Conservation (phyloP, 2,888 invertebrate species). For the Drosophila bunnanda region DNA sequence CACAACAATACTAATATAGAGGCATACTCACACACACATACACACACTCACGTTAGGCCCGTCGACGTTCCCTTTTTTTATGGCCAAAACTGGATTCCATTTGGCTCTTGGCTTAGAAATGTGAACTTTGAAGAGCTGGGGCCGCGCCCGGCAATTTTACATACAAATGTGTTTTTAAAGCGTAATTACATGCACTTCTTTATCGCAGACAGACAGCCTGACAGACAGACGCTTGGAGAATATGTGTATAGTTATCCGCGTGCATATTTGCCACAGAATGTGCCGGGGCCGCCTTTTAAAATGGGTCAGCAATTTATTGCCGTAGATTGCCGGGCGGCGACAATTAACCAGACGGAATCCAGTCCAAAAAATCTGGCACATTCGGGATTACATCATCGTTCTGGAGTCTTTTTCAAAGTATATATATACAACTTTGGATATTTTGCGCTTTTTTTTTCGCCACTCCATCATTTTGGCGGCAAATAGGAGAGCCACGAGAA, state of each 20-base stretch:
- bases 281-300: conserved; percentile 64
- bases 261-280: conserved; percentile 58
- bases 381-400: conserved; percentile 70
- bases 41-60: conserved; percentile 5
- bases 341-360: conserved; percentile 75
- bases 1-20: conserved; percentile 20
- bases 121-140: conserved; percentile 53
- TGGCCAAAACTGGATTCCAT: conserved; percentile 76
- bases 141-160: conserved; percentile 55
- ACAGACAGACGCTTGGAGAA: conserved; percentile 5
- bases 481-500: conserved; percentile 29
- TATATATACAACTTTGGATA: conserved; percentile 37
- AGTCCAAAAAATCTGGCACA: conserved; percentile 72
- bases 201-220: conserved; percentile 49
- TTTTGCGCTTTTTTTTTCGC: not conserved
- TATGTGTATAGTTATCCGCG: conserved; percentile 22
- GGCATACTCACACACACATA: not conserved
- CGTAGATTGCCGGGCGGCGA: conserved; percentile 68
- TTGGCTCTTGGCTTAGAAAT: conserved; percentile 74
- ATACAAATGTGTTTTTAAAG: conserved; percentile 73
- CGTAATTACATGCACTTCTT: conserved; percentile 77
- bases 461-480: conserved; percentile 32
- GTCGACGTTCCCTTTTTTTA: conserved; percentile 74
- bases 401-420: conserved; percentile 18
- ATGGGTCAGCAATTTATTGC: conserved; percentile 78